Evolutionary conservation across 1,140 invertebrate genomes (phyloP).

Genomic region (Drosophila navojoa): DNA sequence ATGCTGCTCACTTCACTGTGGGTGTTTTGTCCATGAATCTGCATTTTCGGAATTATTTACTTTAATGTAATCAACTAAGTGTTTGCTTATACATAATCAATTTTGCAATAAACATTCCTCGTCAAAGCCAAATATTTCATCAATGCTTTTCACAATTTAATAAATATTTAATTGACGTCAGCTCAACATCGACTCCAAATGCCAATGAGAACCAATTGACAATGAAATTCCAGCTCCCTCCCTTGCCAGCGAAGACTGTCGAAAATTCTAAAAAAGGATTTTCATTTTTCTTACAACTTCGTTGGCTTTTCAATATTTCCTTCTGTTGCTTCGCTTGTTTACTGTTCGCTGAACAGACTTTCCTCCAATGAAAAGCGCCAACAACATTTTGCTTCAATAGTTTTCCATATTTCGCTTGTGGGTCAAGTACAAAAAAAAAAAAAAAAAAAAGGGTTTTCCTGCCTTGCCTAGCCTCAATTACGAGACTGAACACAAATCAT

Average conservation of each 20-base stretch:
- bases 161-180: conserved; percentile 33
- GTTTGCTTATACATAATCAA: not conserved
- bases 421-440: conserved; percentile 61
- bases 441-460: conserved; percentile 6
- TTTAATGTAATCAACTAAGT: not conserved
- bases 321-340: conserved; percentile 29
- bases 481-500: conserved; percentile 79
- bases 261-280: conserved; percentile 63
- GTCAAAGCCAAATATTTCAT: conserved; percentile 17
- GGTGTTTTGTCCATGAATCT: too few relatives aligned
- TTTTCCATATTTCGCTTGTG: conserved; percentile 66
- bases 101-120: not conserved
- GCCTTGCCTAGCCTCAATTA: conserved; percentile 60
- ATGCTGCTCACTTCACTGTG: not conserved
- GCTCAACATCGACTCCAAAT: conserved; percentile 15
- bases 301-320: conserved; percentile 10
- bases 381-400: conserved; percentile 60
- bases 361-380: conserved; percentile 12
- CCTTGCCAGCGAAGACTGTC: conserved; percentile 26
- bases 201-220: conserved; percentile 66
- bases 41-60: too few relatives aligned
- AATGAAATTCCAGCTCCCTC: conserved; percentile 70
- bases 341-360: conserved; percentile 48
- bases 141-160: conserved; percentile 10
- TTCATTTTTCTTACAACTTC: conserved; percentile 14